Evolutionary conservation across 2,113 vertebrate species (phyloP), one percentile per base, ranked within the genome.

Genomic region (Nanger granti): DNA sequence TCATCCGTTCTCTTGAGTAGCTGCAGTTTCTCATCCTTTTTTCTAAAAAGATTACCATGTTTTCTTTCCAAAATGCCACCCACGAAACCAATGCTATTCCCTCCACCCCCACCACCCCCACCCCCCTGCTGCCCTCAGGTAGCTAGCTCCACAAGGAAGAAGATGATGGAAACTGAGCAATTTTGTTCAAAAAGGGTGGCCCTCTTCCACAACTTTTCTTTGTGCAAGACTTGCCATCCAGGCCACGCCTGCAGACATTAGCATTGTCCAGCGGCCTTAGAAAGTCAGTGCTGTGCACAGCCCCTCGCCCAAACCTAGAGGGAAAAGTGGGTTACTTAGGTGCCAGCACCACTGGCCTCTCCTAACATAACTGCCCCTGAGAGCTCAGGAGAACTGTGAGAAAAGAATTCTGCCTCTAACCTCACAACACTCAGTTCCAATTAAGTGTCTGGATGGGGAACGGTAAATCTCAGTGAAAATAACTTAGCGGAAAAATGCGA

Each of bases 1-100:
- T 92, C 87, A 87, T 85, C 76, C 60, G 86, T 95, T 84, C 73
- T 96, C 94, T 52, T 47, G 57, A 87, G 79, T 10, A 95, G 59
- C 31, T 52, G 83, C 87, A 94, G 66, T 64, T 97, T 96, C 85
- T 88, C 85, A 90, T 89, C 41, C 73, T 94, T 90, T 92, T 87
- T 83, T 76, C n/a, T 55, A 55, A 93, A 96, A 97, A 92, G 82
- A 97, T 87, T 64, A 49, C 7, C 66, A 84, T 4, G 12, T 91
- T 91, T 94, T 93, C 79, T 93, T 94, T 96, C 79, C 52, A 89
- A 89, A 96, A 87, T 92, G 62, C 87, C 94, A 97, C 84, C 94
- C 87, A 97, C 0, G 5, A 93, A 94, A 95, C 54, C 66, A 93
- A 64, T 41, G 44, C 80, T 9, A 37, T 37, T 37, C 37, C 37